Base-by-base conservation (phyloP, 2,888 invertebrate genomes). In the Baccha elongata region DNA sequence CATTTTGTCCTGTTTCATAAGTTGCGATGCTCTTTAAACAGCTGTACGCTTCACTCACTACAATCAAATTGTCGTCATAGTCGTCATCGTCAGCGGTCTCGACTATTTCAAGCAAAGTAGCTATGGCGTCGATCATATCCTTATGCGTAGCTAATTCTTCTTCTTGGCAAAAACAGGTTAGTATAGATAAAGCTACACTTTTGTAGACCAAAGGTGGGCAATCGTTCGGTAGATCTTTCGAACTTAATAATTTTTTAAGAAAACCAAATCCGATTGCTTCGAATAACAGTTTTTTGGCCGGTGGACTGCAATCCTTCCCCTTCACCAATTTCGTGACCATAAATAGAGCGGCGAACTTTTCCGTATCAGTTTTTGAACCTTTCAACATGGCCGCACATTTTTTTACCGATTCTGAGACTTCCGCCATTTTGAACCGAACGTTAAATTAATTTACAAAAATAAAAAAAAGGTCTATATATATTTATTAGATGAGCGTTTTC, bases 321-420 rank as follows among this genome's bases (percentile, higher is more conserved):
- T 96, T 96, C 40, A 97, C 95, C 65, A 97, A 91, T 90, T 97
- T 98, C 2, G 97, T 97, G 64, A 97, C 96, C 95, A 97, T 95
- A 89, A 97, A 97, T 58, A 98, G 92, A 0, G 95, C 96, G 42
- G 97, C 97, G 89, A 98, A 97, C 89, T 96, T 97, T 90, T 97
- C 97, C 0, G 97, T 97, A 90, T 98, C 97, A 89, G 94, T 95
- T 87, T 94, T 93, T 10, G 96, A 95, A 87, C 93, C 93, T 90
- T 95, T 95, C 86, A 98, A 90, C 87, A 97, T 94, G 81, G 93
- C 93, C 86, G 95, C 94, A 91, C 97, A 97, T 92, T 96, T 96
- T 90, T 95, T 94, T 84, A 97, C 95, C 83, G 95, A 93, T 88
- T 96, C 96, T 85, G 96, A 94, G 90, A 96, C 85, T 48, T 90